Evolutionary conservation across 2,797 vertebrate genomes (phyloP), one percentile per base, ranked within the genome.

Genomic region (Typhlichthys subterraneus): DNA sequence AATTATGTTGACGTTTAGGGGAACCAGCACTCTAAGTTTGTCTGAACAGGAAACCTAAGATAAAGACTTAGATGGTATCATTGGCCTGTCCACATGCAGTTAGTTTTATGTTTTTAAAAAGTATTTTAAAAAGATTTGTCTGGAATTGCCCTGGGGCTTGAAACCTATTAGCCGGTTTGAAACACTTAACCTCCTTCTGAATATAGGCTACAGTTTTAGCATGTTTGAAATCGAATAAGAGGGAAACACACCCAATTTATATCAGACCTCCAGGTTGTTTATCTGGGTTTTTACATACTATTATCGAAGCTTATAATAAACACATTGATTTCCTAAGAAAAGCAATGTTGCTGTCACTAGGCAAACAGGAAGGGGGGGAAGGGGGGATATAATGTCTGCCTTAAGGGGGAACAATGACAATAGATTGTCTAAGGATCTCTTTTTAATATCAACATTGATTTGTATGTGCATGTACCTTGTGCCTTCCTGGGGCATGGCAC

Each of bases 1-100:
- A 93, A 92, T 96, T 92, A 94, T 88, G 84, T 86, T 76, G 92
- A 92, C 90, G 87, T 92, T 93, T 93, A 92, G 89, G 88, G 90
- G 88, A 78, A 71, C 88, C 81, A 88, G 84, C 87, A 55, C 82
- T 88, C 23, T 29, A 29, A 29, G 23, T 29, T 29, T 29, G 23
- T 29, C 23, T 29, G 23, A 29, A 29, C 23, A 29, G 23, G 23
- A 29, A 85, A 82, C 7, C 38, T 42, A 42, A 42, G 1, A 42
- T 42, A 42, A 42, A 42, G 2, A 42, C 38, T 7, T 42, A 42
- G 8, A 9, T 42, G 38, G 38, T 42, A 7, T 42, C 13, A 49
- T 53, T 60, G 15, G 12, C 14, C 12, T 1, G 42, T 38, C 13
- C 7, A 56, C 7, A 56, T 50, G 14, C 46, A 55, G 61, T 50